Percentiles rank a stretch among this genome's conserved stretches.
These are phyloP conservation scores for Listronotus oregonensis DNA, from an alignment of 1,140 invertebrate species.

Conservation along the genomic window DNA sequence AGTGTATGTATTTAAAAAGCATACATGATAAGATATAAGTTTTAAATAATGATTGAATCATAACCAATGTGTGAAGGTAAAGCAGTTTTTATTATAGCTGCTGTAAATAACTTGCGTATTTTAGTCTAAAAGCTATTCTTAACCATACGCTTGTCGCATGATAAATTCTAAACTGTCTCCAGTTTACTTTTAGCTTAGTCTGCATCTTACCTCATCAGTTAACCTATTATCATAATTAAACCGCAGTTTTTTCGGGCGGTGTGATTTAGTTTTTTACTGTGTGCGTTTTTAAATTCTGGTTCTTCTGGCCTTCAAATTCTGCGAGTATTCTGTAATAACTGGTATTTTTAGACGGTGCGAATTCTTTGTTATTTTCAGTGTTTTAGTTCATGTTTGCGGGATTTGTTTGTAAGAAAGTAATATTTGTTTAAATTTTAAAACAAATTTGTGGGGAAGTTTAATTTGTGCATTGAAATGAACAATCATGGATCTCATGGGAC, in stretches of 20 bases:
- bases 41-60: no score
- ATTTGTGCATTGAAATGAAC: constrained; percentile 4
- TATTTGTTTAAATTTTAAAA: not conserved
- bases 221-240: constrained; percentile 4
- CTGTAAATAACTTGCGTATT: constrained; percentile 20
- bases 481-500: constrained; percentile 8
- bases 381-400: no score
- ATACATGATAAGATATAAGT: no score
- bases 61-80: no score
- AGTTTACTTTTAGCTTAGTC: constrained; percentile 16
- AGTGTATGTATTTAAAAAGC: no score
- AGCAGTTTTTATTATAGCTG: not conserved
- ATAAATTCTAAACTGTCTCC: constrained; percentile 7
- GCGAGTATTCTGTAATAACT: no score
- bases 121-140: constrained; percentile 5
- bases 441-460: not conserved
- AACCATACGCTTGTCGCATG: constrained; percentile 21
- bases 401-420: no score
- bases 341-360: no score
- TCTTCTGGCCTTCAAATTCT: not conserved
- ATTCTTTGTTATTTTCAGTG: no score
- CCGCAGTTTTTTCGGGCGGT: no score
- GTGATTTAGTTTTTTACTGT: not conserved
- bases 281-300: not conserved
- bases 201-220: constrained; percentile 9